phyloP scores from a whole-genome alignment of 2,888 invertebrate genomes.

The Orchesella flavescens region DNA sequence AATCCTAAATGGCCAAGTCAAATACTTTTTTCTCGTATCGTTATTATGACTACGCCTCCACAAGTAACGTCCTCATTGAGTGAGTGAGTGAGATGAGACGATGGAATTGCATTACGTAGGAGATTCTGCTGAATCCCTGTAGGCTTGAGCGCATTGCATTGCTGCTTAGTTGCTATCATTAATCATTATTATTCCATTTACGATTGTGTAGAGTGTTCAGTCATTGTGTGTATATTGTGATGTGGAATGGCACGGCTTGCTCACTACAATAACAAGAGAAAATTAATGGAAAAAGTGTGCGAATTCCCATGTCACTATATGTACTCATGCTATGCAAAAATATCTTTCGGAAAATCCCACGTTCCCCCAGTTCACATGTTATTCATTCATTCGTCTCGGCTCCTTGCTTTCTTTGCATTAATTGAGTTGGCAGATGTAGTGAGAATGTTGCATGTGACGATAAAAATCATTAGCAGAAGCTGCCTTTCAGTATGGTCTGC shows the following conservation, averaged over 20 bases:
- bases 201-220: no score
- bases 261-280: no score
- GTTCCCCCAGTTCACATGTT: no score
- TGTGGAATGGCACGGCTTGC: no score
- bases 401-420: not conserved
- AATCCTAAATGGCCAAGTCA: not conserved
- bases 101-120: not conserved
- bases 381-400: not conserved
- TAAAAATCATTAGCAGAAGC: not conserved
- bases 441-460: not conserved
- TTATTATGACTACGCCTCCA: not conserved
- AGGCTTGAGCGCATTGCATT: not conserved
- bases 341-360: no score
- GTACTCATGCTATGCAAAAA: no score
- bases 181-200: not conserved
- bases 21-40: not conserved
- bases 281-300: no score
- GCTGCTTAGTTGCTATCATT: not conserved
- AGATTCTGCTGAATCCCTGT: not conserved
- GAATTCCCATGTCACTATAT: no score
- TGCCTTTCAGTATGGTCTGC: not conserved
- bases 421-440: not conserved
- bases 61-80: not conserved
- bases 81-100: not conserved
- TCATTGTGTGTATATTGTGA: no score